Evolutionary conservation across 2,888 invertebrate species (phyloP).

Genomic region (Drosophila algonquin): DNA sequence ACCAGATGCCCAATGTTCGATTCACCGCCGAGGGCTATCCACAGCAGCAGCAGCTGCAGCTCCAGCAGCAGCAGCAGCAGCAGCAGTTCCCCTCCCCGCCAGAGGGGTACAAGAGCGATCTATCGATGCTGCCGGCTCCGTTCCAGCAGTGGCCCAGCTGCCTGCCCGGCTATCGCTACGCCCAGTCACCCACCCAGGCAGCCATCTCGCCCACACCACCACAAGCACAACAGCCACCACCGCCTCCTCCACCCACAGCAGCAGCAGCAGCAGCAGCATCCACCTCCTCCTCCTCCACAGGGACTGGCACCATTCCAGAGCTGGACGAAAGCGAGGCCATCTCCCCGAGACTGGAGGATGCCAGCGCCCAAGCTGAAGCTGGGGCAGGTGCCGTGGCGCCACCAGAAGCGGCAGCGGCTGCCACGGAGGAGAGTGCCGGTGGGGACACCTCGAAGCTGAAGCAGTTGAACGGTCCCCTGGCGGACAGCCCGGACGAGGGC

Average conservation of each 20-base stretch:
- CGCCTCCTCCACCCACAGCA: constrained; percentile 14
- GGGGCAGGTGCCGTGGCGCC: constrained; percentile 7
- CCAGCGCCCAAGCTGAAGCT: constrained; percentile 29
- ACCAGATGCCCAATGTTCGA: constrained; percentile 86
- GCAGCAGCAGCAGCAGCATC: constrained; percentile 52
- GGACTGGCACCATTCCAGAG: constrained; percentile 80
- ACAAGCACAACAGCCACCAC: constrained; percentile 55
- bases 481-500: constrained; percentile 94
- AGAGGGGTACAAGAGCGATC: constrained; percentile 87
- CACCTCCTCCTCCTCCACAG: background rate
- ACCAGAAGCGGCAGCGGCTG: constrained; percentile 17
- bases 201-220: constrained; percentile 25
- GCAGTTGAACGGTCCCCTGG: constrained; percentile 85
- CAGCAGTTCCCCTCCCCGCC: constrained; percentile 87
- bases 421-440: constrained; percentile 26
- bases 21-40: constrained; percentile 93
- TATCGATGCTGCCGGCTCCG: constrained; percentile 51
- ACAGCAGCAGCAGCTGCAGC: constrained; percentile 82
- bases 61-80: constrained; percentile 70
- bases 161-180: constrained; percentile 84
- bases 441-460: constrained; percentile 82
- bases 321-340: constrained; percentile 82
- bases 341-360: constrained; percentile 70
- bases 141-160: constrained; percentile 86
- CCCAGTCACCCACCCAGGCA: constrained; percentile 47